phyloP scores from a whole-genome alignment of 1,140 invertebrate species.

The Eurosta solidaginis region DNA sequence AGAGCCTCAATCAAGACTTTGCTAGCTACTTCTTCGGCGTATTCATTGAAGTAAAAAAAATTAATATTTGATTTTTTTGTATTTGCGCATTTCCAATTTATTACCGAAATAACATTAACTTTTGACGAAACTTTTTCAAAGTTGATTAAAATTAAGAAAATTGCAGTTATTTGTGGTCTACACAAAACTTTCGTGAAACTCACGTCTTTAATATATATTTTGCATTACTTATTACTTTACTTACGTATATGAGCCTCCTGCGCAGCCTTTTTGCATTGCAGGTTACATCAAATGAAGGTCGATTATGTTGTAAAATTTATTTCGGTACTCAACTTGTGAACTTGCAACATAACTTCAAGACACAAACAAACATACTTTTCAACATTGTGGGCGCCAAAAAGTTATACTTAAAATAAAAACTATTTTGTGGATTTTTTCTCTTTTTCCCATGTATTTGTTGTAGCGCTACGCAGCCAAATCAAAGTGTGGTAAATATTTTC shows the following conservation, averaged over 20 bases:
- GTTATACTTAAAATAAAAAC: conserved; percentile 11
- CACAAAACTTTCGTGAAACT: not conserved
- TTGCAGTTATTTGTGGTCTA: not conserved
- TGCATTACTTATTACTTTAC: conserved; percentile 9
- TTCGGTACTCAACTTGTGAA: conserved; percentile 17
- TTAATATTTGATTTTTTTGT: too few species aligned
- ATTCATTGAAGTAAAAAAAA: too few species aligned
- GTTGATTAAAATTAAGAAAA: not conserved
- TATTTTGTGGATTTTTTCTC: not conserved
- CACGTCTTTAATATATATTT: not conserved
- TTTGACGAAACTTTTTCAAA: not conserved
- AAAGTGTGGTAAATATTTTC: not conserved
- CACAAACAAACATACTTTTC: not conserved
- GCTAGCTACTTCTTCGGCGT: too few species aligned
- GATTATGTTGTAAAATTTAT: conserved; percentile 17
- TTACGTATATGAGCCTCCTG: not conserved
- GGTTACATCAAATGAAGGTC: not conserved
- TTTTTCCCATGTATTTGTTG: not conserved
- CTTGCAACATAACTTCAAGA: conserved; percentile 27
- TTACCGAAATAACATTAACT: too few species aligned
- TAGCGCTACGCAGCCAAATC: not conserved
- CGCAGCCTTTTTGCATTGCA: not conserved
- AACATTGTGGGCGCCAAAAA: conserved; percentile 21
- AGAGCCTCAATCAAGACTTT: too few species aligned
- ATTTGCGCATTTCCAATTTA: too few species aligned